phyloP scores from a whole-genome alignment of 2,888 invertebrate species.

The Eupithecia exiguata region DNA sequence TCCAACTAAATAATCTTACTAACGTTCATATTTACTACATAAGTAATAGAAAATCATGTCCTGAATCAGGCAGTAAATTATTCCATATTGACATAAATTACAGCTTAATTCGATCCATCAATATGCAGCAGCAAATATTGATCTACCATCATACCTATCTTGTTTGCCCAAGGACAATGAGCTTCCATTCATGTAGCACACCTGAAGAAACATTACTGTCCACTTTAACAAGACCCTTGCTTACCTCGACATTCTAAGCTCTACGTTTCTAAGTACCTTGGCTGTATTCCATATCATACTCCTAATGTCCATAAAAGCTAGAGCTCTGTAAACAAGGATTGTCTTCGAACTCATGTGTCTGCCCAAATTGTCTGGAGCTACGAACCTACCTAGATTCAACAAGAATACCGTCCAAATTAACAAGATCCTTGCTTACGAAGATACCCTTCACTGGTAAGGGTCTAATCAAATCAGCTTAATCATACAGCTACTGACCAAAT shows the following conservation, averaged over 20 bases:
- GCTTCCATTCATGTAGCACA: slow-evolving; percentile 36
- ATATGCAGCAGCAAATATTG: slow-evolving; percentile 40
- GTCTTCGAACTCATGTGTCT: slow-evolving; percentile 3
- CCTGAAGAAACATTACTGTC: slow-evolving; percentile 34
- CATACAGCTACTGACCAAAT: slow-evolving; percentile 20
- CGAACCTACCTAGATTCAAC: slow-evolving; percentile 14
- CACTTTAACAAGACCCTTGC: slow-evolving; percentile 14
- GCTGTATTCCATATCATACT: slow-evolving; percentile 8
- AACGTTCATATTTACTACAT: too few relatives aligned
- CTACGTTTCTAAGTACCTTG: slow-evolving; percentile 17
- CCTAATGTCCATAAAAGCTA: slow-evolving; percentile 14
- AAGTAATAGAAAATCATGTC: not conserved
- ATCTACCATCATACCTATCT: slow-evolving; percentile 32
- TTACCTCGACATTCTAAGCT: slow-evolving; percentile 8
- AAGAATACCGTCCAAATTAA: slow-evolving; percentile 14
- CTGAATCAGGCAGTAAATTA: not conserved
- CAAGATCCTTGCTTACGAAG: slow-evolving; percentile 19
- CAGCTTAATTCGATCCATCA: slow-evolving; percentile 37
- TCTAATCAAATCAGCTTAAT: slow-evolving; percentile 27
- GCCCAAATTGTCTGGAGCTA: slow-evolving; percentile 7
- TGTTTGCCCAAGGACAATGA: slow-evolving; percentile 44
- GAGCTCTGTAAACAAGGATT: slow-evolving; percentile 12
- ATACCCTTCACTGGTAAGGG: slow-evolving; percentile 20
- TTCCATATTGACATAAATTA: slow-evolving; percentile 23
- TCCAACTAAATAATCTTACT: too few relatives aligned